These are phyloP conservation scores for Odontomachus brunneus DNA, from an alignment of 1,140 invertebrate species.

Conservation along the genomic window DNA sequence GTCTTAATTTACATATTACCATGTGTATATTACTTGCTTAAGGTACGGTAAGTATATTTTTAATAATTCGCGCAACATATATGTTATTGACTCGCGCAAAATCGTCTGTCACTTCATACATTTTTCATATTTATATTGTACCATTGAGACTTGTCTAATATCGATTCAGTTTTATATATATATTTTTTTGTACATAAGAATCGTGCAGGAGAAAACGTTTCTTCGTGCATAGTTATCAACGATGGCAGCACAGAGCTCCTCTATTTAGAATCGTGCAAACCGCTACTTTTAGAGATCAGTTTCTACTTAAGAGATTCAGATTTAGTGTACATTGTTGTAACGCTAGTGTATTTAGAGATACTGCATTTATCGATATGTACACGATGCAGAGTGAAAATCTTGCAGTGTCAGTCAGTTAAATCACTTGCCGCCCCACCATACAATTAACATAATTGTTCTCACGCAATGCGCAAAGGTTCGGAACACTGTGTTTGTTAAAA, in stretches of 20 bases:
- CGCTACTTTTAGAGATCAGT: slow-evolving; percentile 62
- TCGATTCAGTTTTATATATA: slow-evolving; percentile 73
- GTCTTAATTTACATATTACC: slow-evolving; percentile 76
- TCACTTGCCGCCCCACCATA: slow-evolving; percentile 49
- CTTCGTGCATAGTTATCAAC: slow-evolving; percentile 58
- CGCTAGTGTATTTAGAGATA: slow-evolving; percentile 68
- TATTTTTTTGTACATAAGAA: slow-evolving; percentile 75
- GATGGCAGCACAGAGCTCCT: slow-evolving; percentile 61
- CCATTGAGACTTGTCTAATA: slow-evolving; percentile 54
- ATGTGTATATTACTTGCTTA: slow-evolving; percentile 74
- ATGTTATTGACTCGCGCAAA: slow-evolving; percentile 64
- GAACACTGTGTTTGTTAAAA: slow-evolving; percentile 69
- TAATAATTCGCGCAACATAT: slow-evolving; percentile 59
- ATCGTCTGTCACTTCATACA: slow-evolving; percentile 47
- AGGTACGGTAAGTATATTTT: slow-evolving; percentile 65
- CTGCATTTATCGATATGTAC: slow-evolving; percentile 66
- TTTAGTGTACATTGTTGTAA: slow-evolving; percentile 76
- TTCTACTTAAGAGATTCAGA: slow-evolving; percentile 61
- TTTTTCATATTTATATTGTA: slow-evolving; percentile 69
- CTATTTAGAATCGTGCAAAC: slow-evolving; percentile 60
- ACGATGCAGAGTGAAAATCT: slow-evolving; percentile 52
- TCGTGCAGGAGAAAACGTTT: slow-evolving; percentile 59
- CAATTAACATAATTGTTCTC: slow-evolving; percentile 59
- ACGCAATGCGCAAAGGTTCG: slow-evolving; percentile 60
- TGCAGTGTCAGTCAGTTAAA: slow-evolving; percentile 49